Conservation (phyloP, 2,113 vertebrate species). For the Merops nubicus region DNA sequence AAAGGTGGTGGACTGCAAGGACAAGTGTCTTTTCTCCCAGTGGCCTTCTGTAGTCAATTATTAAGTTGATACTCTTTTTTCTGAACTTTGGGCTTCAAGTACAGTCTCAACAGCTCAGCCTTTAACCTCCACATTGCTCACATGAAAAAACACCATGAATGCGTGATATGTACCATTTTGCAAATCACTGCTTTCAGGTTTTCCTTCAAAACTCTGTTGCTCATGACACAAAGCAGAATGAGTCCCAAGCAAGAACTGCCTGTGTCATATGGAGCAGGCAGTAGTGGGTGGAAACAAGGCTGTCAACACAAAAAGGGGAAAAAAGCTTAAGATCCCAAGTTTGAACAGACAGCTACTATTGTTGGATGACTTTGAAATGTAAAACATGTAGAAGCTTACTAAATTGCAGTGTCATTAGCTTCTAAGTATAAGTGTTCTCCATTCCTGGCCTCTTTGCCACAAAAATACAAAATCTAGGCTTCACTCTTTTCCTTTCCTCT, state of each 20-base stretch:
- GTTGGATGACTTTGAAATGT: background rate
- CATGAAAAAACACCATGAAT: background rate
- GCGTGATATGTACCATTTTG: background rate
- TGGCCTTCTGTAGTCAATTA: background rate
- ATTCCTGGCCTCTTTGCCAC: background rate
- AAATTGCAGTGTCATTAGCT: background rate
- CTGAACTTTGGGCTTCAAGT: background rate
- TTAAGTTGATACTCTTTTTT: background rate
- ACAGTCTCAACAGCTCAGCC: background rate
- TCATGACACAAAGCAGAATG: background rate
- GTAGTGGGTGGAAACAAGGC: background rate
- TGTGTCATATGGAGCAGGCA: background rate
- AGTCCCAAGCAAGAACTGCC: background rate
- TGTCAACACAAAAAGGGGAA: background rate
- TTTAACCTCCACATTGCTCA: background rate
- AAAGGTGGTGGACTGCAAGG: background rate
- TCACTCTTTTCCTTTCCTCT: background rate
- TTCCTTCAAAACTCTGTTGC: background rate
- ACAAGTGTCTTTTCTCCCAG: background rate
- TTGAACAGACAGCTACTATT: background rate
- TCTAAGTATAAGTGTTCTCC: background rate
- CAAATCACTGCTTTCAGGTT: background rate
- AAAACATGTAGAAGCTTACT: background rate
- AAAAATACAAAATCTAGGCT: background rate
- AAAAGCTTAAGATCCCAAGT: background rate